Base-by-base conservation (phyloP, 2,113 vertebrate species). In the Meleagris gallopavo region DNA sequence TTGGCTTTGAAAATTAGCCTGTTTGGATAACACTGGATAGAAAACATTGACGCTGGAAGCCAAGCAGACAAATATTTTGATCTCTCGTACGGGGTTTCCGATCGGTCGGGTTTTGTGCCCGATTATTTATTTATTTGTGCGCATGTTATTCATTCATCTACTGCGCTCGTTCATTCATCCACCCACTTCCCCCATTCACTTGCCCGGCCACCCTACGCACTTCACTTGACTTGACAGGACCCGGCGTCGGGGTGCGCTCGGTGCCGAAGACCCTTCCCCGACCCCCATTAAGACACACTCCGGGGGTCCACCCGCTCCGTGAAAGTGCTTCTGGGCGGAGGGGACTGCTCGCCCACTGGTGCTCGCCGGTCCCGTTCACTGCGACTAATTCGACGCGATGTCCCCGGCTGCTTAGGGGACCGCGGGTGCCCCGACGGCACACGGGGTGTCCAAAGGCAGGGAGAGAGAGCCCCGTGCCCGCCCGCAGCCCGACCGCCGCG, bases 1-100 rank as follows among this genome's bases (percentile, higher is more conserved):
- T 95, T 94, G 96, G 94, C 93, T 88, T 94, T 88, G 78, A 77
- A 95, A 95, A 83, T 91, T 60, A 93, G 38, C 71, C 55, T 95
- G 91, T 96, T 97, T 95, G 94, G 38, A 70, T 95, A 93, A 71
- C 82, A 64, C 57, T 21, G 50, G 78, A 25, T 15, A 92, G 94
- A 96, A 95, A 97, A 96, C 94, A 94, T 73, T 95, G 57, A 67
- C 29, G 64, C 89, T 95, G 89, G 69, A 91, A 95, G 69, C 82
- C 95, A 95, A 97, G 60, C 87, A 86, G 87, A 79, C 94, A 97
- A 95, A 95, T 95, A 95, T 94, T 95, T 97, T 96, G 95, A 95
- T 95, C 87, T 93, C 86, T 89, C 82, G 57, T 88, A 91, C 89
- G 94, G 76, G 79, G 93, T 95, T 96, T 95, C 92, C 94, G 91